phyloP scores from a whole-genome alignment of 2,113 vertebrate species.

The Centropus bengalensis region DNA sequence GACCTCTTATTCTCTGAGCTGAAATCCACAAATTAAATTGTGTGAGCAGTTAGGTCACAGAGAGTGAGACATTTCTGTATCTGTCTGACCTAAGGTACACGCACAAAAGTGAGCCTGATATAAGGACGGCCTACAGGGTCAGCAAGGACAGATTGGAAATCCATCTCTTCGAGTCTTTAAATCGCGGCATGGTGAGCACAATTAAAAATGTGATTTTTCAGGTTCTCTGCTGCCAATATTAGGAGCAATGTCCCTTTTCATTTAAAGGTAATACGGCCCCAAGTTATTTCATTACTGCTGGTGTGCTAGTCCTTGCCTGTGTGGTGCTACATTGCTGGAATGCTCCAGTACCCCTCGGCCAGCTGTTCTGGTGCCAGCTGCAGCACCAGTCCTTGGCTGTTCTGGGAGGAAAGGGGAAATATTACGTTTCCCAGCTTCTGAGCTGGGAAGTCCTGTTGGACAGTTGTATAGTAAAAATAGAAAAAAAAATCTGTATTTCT shows the following conservation, averaged over 20 bases:
- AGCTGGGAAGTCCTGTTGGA: not conserved
- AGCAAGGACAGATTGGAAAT: constrained; percentile 47
- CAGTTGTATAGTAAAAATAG: not conserved
- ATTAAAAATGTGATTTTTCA: constrained; percentile 20
- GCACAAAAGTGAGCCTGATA: constrained; percentile 7
- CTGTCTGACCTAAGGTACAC: not conserved
- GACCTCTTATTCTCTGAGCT: constrained; percentile 48
- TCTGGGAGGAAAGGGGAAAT: not conserved
- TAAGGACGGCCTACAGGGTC: constrained; percentile 2
- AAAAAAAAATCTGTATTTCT: not conserved
- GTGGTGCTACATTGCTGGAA: not conserved
- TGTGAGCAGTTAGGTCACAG: constrained; percentile 35
- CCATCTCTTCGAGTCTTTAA: constrained; percentile 24
- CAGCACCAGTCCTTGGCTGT: not conserved
- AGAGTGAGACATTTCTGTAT: not conserved
- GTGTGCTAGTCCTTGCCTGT: not conserved
- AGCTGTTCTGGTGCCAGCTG: not conserved
- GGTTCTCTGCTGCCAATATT: not conserved
- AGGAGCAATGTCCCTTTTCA: not conserved
- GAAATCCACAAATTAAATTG: constrained; percentile 66
- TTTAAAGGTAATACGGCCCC: not conserved
- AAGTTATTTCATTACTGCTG: not conserved
- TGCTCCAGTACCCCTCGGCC: not conserved
- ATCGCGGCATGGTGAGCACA: not conserved
- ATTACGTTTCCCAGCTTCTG: not conserved